These are phyloP conservation scores for Argentina silus DNA, from an alignment of 2,797 vertebrate genomes.

Conservation along the genomic window DNA sequence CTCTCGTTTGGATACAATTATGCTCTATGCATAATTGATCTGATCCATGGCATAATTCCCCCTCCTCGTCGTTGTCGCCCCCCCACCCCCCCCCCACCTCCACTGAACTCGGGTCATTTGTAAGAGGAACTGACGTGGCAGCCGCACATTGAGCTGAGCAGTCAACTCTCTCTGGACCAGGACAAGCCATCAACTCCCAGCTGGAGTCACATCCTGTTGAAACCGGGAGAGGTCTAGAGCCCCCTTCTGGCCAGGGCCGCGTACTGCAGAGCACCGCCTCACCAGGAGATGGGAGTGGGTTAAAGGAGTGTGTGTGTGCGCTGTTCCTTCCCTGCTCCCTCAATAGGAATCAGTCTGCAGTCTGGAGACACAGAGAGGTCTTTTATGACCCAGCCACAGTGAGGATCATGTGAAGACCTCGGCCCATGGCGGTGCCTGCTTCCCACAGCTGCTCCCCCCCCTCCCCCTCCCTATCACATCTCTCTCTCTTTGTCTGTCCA, in stretches of 20 bases:
- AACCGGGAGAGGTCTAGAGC: slow-evolving; percentile 38
- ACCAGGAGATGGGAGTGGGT: neutral
- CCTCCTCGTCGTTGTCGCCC: neutral
- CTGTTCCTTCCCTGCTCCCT: neutral
- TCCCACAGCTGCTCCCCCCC: neutral
- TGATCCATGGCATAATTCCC: neutral
- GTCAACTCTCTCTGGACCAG: slow-evolving; percentile 52
- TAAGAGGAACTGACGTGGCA: slow-evolving; percentile 50
- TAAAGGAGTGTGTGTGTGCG: neutral
- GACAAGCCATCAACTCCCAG: slow-evolving; percentile 46
- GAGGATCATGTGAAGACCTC: slow-evolving; percentile 17
- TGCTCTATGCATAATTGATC: neutral
- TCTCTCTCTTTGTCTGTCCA: no score
- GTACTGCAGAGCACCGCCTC: slow-evolving; percentile 19
- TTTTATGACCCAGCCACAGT: slow-evolving; percentile 4
- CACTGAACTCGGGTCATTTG: neutral
- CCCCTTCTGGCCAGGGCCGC: slow-evolving; percentile 65
- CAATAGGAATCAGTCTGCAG: neutral
- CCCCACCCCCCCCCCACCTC: no score
- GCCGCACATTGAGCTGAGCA: slow-evolving; percentile 43
- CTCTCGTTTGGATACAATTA: neutral
- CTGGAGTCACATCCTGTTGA: slow-evolving; percentile 56
- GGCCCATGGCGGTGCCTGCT: no score
- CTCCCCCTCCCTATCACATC: no score
- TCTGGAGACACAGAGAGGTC: slow-evolving; percentile 1